Evolutionary conservation across 2,888 invertebrate genomes (phyloP).

Genomic region (Aphrophora alni): DNA sequence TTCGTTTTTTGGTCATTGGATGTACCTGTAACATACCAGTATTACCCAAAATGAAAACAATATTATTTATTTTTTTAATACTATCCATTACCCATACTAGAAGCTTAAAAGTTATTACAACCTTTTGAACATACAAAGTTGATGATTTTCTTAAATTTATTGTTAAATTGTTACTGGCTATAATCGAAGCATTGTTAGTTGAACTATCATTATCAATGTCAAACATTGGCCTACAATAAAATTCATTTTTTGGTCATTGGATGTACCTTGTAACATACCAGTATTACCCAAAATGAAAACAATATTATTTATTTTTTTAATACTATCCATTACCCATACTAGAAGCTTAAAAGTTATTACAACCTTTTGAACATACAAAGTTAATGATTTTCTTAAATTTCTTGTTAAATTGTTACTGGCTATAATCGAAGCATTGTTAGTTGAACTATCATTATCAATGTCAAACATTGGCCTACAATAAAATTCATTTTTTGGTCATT

Average conservation of each 20-base stretch:
- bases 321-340: too few species aligned
- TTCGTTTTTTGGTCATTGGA: conserved; percentile 33
- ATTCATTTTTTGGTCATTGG: conserved; percentile 34
- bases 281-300: conserved; percentile 39
- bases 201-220: conserved; percentile 33
- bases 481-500: conserved; percentile 35
- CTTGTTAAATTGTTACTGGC: too few species aligned
- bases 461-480: conserved; percentile 38
- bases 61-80: background rate
- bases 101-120: too few species aligned
- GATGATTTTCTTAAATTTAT: too few species aligned
- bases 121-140: too few species aligned
- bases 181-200: conserved; percentile 57
- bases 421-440: conserved; percentile 57
- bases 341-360: too few species aligned
- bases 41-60: conserved; percentile 38
- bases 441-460: conserved; percentile 29
- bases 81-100: too few species aligned
- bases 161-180: too few species aligned
- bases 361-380: too few species aligned
- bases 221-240: conserved; percentile 37
- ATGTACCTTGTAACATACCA: conserved; percentile 11
- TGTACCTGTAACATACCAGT: conserved; percentile 21
- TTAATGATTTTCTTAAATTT: too few species aligned
- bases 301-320: background rate